Base-by-base conservation (phyloP, 2,888 invertebrate genomes). In the Steromphala cineraria region DNA sequence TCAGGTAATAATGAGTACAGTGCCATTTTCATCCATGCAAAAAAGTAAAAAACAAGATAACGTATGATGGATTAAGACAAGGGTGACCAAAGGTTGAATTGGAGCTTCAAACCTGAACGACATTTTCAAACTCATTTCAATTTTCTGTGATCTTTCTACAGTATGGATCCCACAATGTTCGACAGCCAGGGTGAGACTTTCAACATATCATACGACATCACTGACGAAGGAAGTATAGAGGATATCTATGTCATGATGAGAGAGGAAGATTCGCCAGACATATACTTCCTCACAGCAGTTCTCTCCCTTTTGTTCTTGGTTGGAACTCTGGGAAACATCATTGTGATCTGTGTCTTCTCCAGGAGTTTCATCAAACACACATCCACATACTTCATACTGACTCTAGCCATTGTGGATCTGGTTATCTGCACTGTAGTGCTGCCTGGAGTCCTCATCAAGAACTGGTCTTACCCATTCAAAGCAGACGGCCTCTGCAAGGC, bases 331-430 rank as follows among this genome's bases (percentile, higher is more conserved):
- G 89, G 90, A 15, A 90, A 90, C 79, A 81, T 79, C 2, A 55
- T 88, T 0, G 89, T 89, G 0, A 80, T 89, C 24, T 78, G 81
- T 19, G 89, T 89, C 8, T 89, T 87, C 31, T 76, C 82, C 4
- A 75, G 84, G 53, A 84, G 83, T 21, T 79, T 82, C 53, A 62
- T 81, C 24, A 86, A 86, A 53, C 84, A 83, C 21, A 84, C 87
- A 0, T 89, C 91, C 15, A 88, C 87, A 5, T 85, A 89, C 55
- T 84, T 90, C 80, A 88, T 91, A 71, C 71, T 89, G 19, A 80
- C 85, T 76, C 82, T 91, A 62, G 90, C 90, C 1, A 84, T 87
- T n/a, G 87, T 88, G 21, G 91, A 91, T 81, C 83, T 91, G 5
- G 82, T 89, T 53, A 88, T 89, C 21, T 90, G 90, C 81, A 28